Percentiles rank a stretch among this genome's conserved stretches.
These are phyloP conservation scores for Melanotaenia duboulayi DNA, from an alignment of 2,113 vertebrate genomes.

Conservation along the genomic window DNA sequence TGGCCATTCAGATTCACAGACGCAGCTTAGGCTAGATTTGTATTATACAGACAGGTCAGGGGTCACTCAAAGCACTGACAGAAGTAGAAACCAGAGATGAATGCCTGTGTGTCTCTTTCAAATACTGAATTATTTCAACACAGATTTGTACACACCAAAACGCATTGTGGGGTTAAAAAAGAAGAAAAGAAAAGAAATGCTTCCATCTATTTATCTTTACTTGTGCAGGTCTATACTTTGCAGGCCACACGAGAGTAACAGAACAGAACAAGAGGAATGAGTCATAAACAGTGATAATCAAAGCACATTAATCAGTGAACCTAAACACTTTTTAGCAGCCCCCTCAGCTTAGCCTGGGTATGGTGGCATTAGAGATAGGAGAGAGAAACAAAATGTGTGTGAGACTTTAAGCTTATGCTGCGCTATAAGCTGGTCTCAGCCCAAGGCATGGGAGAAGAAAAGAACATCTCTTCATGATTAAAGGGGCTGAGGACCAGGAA, in stretches of 20 bases:
- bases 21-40: constrained; percentile 63
- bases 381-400: constrained; percentile 7
- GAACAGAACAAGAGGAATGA: constrained; percentile 59
- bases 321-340: constrained; percentile 44
- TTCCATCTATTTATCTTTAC: constrained; percentile 54
- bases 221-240: constrained; percentile 32
- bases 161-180: constrained; percentile 13
- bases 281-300: constrained; percentile 70
- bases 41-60: constrained; percentile 58
- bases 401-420: constrained; percentile 66
- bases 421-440: constrained; percentile 70
- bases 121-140: constrained; percentile 26
- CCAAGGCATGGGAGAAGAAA: constrained; percentile 68
- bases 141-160: constrained; percentile 31
- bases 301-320: constrained; percentile 67
- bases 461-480: constrained; percentile 77
- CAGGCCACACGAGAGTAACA: constrained; percentile 51
- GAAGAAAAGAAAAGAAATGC: constrained; percentile 27
- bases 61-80: constrained; percentile 76
- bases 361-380: constrained; percentile 46
- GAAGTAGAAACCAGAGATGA: constrained; percentile 75
- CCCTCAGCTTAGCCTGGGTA: constrained; percentile 34
- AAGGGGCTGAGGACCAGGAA: constrained; percentile 71
- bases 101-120: constrained; percentile 45
- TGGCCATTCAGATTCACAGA: constrained; percentile 73